These are phyloP conservation scores for Pteropus rufus DNA, from an alignment of 2,797 vertebrate genomes.

Conservation along the genomic window DNA sequence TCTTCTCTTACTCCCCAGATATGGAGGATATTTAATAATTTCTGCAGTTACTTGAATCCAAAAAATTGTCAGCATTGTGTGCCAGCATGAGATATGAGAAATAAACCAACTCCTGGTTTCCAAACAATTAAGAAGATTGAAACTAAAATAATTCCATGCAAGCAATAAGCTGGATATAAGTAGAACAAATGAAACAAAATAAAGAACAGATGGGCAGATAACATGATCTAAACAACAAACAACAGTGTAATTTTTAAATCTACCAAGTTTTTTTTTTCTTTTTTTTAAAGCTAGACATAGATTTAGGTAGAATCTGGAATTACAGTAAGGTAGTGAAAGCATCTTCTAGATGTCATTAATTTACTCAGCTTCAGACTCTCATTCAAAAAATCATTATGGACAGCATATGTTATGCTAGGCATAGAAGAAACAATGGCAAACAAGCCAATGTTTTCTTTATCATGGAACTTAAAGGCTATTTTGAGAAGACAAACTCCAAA, in stretches of 20 bases:
- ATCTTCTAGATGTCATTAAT: background rate
- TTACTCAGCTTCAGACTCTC: background rate
- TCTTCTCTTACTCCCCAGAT: background rate
- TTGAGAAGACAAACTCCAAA: background rate
- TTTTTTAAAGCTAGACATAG: background rate
- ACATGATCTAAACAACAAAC: background rate
- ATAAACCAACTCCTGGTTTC: slow-evolving; percentile 2
- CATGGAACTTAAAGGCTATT: background rate
- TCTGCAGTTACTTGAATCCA: background rate
- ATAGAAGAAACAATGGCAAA: background rate
- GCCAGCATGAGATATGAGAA: background rate
- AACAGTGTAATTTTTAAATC: background rate
- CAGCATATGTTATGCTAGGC: background rate
- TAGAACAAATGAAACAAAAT: slow-evolving; percentile 4
- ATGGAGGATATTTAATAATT: background rate
- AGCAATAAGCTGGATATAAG: background rate
- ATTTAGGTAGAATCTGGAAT: background rate
- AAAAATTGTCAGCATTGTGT: background rate
- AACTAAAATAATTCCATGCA: background rate
- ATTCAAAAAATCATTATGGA: background rate
- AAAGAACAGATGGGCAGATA: slow-evolving; percentile 19
- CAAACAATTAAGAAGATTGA: background rate
- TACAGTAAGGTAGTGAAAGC: background rate
- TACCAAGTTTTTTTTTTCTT: background rate
- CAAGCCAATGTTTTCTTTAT: background rate